Conservation (phyloP, 2,113 vertebrate species). For the Megaleporinus macrocephalus region DNA sequence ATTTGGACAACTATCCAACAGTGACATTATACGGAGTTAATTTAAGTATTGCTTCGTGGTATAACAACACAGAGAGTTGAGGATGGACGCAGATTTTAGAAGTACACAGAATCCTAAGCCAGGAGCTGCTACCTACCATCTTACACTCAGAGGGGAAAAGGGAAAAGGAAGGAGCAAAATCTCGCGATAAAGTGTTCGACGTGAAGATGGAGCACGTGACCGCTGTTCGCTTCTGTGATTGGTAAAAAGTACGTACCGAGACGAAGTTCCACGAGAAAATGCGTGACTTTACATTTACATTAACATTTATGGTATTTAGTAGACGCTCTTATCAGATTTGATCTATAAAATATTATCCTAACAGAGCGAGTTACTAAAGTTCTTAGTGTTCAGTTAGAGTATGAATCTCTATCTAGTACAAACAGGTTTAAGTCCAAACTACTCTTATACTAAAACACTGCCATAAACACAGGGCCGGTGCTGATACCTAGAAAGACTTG, state of each 20-base stretch:
- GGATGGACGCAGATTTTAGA: constrained; percentile 73
- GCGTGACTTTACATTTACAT: no score
- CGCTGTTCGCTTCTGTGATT: not conserved
- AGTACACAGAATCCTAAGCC: constrained; percentile 9
- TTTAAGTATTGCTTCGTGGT: not conserved
- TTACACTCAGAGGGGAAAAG: constrained; percentile 78
- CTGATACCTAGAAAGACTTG: no score
- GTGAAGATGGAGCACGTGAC: constrained; percentile 59
- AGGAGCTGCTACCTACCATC: constrained; percentile 76
- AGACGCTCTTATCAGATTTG: no score
- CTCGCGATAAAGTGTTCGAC: constrained; percentile 76
- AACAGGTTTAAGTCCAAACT: no score
- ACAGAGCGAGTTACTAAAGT: no score
- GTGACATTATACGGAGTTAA: not conserved
- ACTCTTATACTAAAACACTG: no score
- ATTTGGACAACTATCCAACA: not conserved
- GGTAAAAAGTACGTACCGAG: not conserved
- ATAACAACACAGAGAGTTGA: constrained; percentile 10
- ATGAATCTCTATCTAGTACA: no score
- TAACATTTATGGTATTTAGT: no score
- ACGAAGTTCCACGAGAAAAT: no score
- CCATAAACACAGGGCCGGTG: no score
- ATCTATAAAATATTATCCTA: no score
- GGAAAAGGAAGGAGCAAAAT: constrained; percentile 74
- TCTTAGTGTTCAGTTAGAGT: no score